Base-by-base conservation (phyloP, 2,113 vertebrate species). In the Seriola dumerili region DNA sequence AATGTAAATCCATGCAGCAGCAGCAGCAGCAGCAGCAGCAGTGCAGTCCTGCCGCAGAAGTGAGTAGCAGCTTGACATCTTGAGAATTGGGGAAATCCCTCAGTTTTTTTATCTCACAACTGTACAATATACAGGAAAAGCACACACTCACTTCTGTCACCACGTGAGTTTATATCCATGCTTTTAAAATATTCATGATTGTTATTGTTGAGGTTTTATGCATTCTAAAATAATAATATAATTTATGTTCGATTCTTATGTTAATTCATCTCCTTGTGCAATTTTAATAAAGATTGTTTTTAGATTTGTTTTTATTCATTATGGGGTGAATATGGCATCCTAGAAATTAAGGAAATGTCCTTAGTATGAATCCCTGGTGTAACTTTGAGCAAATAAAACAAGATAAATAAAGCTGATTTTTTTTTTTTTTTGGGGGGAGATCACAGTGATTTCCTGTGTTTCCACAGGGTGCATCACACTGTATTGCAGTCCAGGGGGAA, bases 401-500 rank as follows among this genome's bases (percentile, higher is more conserved):
- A 44, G 5, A 40, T 42, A 59, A 73, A 67, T 25, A 52, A 9
- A 19, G 17, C 19, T 21, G 9, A 23, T 14, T 46, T 13, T 63
- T 38, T 63, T 38, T 38, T 38, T 13, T 63, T 19, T 17, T 4
- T 7, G 34, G 5, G 23, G 44, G 7, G 23, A 55, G 48, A 61
- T 84, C 10, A 44, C 21, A 42, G 34, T 55, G 34, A n/a, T 54
- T 67, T 48, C 14, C 42, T 50, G 29, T 72, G 52, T 78, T 72
- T 79, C 46, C 61, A 68, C 48, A 23, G 14, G 29, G 5, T 65
- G 57, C 21, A 59, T 65, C 46, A 32, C 42, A 29, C 9, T 59
- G 7, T 88, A 83, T 66, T 36, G 29, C 48, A 73, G 66, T 78
- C 68, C 85, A 42, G 16, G 23, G 55, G 70, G 82, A 85, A 76